These are phyloP conservation scores for Apeltes quadracus DNA, from an alignment of 2,113 vertebrate genomes.

Conservation along the genomic window DNA sequence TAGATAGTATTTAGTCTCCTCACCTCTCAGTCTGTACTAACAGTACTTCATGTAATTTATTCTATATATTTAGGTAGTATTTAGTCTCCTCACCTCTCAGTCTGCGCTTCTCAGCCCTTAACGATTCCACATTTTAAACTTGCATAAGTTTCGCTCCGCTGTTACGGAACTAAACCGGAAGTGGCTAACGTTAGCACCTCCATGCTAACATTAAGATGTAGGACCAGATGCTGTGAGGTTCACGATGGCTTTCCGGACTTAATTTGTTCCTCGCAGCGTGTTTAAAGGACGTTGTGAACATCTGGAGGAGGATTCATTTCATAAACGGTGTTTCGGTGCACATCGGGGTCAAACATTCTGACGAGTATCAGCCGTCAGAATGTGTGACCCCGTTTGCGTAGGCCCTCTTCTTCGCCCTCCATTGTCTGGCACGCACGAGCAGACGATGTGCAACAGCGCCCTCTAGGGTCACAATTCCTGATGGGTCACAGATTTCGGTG, in stretches of 20 bases:
- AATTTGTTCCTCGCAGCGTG: not conserved
- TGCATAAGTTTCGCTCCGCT: constrained; percentile 9
- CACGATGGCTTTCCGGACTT: not conserved
- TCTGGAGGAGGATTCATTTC: not conserved
- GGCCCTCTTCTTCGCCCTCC: too few relatives aligned
- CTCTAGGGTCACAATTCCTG: too few relatives aligned
- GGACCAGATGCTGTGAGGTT: not conserved
- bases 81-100: not conserved
- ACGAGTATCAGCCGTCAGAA: too few relatives aligned
- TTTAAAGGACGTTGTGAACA: not conserved
- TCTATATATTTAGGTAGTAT: not conserved
- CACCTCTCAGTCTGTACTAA: not conserved
- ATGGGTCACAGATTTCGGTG: too few relatives aligned
- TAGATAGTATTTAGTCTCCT: not conserved
- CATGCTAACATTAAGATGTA: too few relatives aligned
- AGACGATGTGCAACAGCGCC: too few relatives aligned
- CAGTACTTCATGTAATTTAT: not conserved
- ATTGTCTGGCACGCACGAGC: too few relatives aligned
- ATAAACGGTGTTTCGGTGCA: not conserved
- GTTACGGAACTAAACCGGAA: constrained; percentile 53
- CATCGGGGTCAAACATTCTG: too few relatives aligned
- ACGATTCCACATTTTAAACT: not conserved
- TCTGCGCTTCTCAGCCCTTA: not conserved
- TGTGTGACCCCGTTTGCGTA: too few relatives aligned
- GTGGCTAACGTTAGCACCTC: not conserved